Percentiles rank a stretch among this genome's conserved stretches.
Conservation (phyloP, 2,113 vertebrate genomes). For the Dasyprocta punctata region DNA sequence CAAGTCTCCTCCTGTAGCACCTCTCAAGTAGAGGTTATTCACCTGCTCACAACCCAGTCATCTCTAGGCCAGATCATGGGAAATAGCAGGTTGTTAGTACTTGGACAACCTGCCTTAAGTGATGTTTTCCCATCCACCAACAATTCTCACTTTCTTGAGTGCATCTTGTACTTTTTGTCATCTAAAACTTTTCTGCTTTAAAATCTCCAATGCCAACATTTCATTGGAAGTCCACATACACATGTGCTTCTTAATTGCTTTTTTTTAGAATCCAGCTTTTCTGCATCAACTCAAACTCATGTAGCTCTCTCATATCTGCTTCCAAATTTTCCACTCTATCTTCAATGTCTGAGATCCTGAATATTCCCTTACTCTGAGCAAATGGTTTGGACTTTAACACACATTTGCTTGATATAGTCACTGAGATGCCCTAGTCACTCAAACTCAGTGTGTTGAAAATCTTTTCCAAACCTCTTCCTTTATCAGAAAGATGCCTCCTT, state of each 20-base stretch:
- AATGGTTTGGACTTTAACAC: not conserved
- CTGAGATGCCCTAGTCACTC: not conserved
- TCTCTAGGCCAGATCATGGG: not conserved
- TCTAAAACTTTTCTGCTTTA: not conserved
- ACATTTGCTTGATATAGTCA: not conserved
- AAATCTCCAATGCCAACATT: not conserved
- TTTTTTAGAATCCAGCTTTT: constrained; percentile 11
- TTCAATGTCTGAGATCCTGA: not conserved
- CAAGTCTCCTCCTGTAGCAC: not conserved
- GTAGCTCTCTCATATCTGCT: not conserved
- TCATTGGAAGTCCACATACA: not conserved
- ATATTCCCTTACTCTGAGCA: not conserved
- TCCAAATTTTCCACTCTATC: not conserved
- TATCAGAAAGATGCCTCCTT: not conserved
- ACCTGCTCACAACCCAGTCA: not conserved
- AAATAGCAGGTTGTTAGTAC: not conserved
- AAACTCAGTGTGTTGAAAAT: not conserved
- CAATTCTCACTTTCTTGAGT: not conserved
- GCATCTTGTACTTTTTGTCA: not conserved
- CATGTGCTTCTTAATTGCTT: not conserved
- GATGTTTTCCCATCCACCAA: not conserved
- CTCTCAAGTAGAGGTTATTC: not conserved
- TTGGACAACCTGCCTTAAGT: not conserved
- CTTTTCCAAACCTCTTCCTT: not conserved
- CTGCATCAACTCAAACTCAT: not conserved